Conservation (phyloP, 2,113 vertebrate genomes). For the Talpa occidentalis region DNA sequence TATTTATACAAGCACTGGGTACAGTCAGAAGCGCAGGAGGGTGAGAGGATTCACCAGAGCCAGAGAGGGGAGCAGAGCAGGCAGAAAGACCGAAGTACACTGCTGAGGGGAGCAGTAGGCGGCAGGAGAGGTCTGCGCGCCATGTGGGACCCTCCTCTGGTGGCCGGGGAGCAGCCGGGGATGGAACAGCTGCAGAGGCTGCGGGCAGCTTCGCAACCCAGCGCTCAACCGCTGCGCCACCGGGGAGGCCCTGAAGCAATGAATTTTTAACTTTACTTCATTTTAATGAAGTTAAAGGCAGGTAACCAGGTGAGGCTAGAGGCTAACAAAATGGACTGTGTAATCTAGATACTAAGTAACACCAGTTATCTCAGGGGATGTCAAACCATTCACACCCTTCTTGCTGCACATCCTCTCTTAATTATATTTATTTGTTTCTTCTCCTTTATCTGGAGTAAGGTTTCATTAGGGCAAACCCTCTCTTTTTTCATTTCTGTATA, state of each 20-base stretch:
- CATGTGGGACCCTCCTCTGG: no score
- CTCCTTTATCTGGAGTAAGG: not conserved
- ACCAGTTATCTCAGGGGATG: not conserved
- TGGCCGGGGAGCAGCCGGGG: no score
- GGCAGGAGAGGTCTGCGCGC: no score
- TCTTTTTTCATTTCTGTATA: not conserved
- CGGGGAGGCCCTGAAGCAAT: not conserved
- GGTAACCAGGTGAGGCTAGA: not conserved
- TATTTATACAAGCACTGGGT: no score
- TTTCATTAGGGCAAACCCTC: not conserved
- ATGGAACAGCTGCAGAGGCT: no score
- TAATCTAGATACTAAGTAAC: not conserved
- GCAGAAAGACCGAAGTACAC: no score
- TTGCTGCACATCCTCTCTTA: not conserved
- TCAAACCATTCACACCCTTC: not conserved
- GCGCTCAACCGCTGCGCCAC: no score
- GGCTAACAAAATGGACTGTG: not conserved
- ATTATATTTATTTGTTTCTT: not conserved
- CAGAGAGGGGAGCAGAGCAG: no score
- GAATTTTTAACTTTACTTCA: not conserved
- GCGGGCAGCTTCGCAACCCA: no score
- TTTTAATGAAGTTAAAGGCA: not conserved
- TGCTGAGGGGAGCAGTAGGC: no score
- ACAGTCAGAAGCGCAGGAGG: no score
- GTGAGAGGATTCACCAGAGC: no score